Conservation (phyloP, 2,113 vertebrate genomes). For the Columbina picui region DNA sequence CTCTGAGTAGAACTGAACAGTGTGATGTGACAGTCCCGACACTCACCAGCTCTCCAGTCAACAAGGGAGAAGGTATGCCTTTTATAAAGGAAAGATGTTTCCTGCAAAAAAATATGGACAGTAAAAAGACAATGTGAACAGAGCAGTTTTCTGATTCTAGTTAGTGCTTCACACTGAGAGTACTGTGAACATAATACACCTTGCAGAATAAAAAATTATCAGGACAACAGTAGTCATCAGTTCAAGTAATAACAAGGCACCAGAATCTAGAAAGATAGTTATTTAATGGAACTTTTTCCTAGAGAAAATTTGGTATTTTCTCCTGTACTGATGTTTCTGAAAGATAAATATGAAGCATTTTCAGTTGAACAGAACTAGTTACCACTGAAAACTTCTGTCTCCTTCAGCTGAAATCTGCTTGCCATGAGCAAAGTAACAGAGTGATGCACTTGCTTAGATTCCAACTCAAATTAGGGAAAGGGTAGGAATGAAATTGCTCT, state of each 20-base stretch:
- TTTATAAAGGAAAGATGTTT: not conserved
- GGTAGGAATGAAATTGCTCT: constrained; percentile 39
- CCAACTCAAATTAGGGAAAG: not conserved
- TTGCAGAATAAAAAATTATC: not conserved
- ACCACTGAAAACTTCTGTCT: not conserved
- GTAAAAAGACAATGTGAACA: not conserved
- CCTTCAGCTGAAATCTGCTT: not conserved
- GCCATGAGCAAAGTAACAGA: not conserved
- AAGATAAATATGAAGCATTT: constrained; percentile 20
- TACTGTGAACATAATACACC: not conserved
- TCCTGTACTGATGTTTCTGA: not conserved
- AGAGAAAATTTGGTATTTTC: not conserved
- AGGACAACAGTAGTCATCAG: not conserved
- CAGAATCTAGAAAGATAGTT: not conserved
- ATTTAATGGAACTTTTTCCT: constrained; percentile 26
- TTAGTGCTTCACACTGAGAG: not conserved
- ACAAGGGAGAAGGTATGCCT: too few species aligned
- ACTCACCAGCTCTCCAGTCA: not conserved
- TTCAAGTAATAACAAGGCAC: not conserved
- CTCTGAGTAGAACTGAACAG: not conserved
- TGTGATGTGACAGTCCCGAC: fast-evolving
- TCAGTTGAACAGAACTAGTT: not conserved
- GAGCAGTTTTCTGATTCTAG: not conserved
- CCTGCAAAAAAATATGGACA: not conserved
- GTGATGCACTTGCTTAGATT: not conserved